These are phyloP conservation scores for Hofmannophila pseudospretella DNA, from an alignment of 2,888 invertebrate species.

Conservation along the genomic window DNA sequence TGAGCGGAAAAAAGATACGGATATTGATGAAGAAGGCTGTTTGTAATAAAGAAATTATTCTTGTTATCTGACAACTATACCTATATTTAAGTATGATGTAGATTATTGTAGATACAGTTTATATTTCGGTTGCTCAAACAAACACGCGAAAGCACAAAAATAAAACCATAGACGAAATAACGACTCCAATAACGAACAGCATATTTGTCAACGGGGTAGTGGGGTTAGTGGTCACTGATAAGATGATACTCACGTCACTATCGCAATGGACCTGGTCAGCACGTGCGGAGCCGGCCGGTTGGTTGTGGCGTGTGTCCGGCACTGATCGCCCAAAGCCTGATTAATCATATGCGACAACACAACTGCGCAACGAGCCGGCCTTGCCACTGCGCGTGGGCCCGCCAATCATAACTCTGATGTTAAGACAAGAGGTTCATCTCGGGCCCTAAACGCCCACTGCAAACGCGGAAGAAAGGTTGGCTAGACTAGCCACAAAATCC, in stretches of 20 bases:
- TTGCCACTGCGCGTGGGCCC: constrained; percentile 64
- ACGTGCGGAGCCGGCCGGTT: constrained; percentile 40
- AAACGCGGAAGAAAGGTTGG: constrained; percentile 23
- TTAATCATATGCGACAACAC: constrained; percentile 66
- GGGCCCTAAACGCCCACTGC: constrained; percentile 30
- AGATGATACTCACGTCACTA: neutral
- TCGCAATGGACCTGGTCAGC: constrained; percentile 7
- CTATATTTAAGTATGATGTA: too few species aligned
- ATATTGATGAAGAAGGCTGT: too few species aligned
- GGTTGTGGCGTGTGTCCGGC: constrained; percentile 59
- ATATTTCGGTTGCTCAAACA: too few species aligned
- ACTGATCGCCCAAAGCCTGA: constrained; percentile 54
- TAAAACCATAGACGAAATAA: too few species aligned
- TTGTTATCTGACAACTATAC: too few species aligned
- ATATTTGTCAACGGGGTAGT: neutral
- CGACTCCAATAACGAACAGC: too few species aligned
- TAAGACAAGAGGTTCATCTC: constrained; percentile 46
- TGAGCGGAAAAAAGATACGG: too few species aligned
- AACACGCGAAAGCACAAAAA: too few species aligned
- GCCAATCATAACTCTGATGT: constrained; percentile 52
- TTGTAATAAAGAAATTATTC: too few species aligned
- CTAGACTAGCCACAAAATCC: neutral
- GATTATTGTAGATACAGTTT: too few species aligned
- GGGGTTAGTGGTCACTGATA: neutral
- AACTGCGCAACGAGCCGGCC: constrained; percentile 62